Conservation (phyloP, 2,113 vertebrate genomes). For the Phocoena sinus region DNA sequence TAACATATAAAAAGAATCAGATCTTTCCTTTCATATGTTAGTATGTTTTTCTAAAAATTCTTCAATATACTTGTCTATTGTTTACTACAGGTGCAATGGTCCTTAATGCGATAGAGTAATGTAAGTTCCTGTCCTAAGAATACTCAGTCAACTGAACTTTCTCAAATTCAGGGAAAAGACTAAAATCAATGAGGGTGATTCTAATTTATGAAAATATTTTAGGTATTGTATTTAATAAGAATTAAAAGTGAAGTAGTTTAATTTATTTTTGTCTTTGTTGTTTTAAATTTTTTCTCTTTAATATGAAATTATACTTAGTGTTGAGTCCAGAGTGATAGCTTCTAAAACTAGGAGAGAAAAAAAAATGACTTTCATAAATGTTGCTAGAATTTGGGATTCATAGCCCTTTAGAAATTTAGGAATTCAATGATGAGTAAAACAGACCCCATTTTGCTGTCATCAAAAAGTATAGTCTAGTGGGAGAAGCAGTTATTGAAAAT, state of each 20-base stretch:
- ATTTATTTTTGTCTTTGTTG: neutral
- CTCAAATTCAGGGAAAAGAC: neutral
- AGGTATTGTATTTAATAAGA: neutral
- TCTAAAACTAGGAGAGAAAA: neutral
- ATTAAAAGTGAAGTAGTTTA: neutral
- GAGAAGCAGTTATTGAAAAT: neutral
- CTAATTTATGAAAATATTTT: neutral
- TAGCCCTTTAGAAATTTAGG: neutral
- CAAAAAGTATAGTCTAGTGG: neutral
- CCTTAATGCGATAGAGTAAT: neutral
- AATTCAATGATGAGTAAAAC: neutral
- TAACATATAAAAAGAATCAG: neutral
- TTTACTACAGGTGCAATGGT: neutral
- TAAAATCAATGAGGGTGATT: neutral
- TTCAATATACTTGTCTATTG: neutral
- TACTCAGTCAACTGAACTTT: neutral
- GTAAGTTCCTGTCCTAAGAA: neutral
- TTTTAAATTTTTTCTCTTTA: neutral
- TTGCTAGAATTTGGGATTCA: neutral
- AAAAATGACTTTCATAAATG: neutral
- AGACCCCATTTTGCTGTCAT: neutral
- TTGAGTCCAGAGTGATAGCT: neutral
- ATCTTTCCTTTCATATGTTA: neutral
- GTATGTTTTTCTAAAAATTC: neutral
- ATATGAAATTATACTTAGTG: neutral